Evolutionary conservation across 2,113 vertebrate species (phyloP), one percentile per base, ranked within the genome.

Genomic region (Protomyctophum bolini): DNA sequence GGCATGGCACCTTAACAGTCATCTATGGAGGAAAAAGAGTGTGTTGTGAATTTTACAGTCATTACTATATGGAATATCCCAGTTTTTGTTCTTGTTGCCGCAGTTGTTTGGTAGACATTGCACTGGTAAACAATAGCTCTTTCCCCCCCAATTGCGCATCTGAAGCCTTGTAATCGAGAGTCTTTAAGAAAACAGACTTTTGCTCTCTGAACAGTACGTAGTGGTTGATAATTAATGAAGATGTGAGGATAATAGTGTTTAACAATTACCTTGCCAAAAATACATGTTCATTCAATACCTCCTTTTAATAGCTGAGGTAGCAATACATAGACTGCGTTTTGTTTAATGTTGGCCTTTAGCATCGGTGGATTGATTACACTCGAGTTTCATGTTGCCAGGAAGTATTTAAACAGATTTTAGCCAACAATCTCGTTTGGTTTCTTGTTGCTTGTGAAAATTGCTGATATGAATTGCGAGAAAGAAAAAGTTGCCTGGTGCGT

Each of bases 1-100:
- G 33, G 33, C 33, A 41, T 41, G 33, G 33, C 33, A 41, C 29
- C 64, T 55, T 85, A 87, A 89, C 87, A 87, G 86, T 88, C 82
- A 29, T 66, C 72, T 73, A 67, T 45, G n/a, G 45, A 74, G 66
- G 33, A 63, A 70, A 82, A 61, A 80, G 58, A 14, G 58, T 6
- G 7, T 1, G 12, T 68, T 73, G 63, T 11, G 58, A 80, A 55
- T 45, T 64, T 70, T 70, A 51, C 61, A 68, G 55, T 72, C 46
- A 60, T 29, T 14, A 68, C 33, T 1, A 1, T 50, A 72, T 73
- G 58, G 8, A 68, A 61, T 47, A 57, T 9, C 28, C 45, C 14
- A 29, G 48, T n/a, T 4, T 10, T 28, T 73, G 10, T 21, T 21
- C 8, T 70, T 70, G 51, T 62, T 68, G 56, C 56, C 50, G 58